These are phyloP conservation scores for Phalloptychus januarius DNA, from an alignment of 2,797 vertebrate species.

Conservation along the genomic window DNA sequence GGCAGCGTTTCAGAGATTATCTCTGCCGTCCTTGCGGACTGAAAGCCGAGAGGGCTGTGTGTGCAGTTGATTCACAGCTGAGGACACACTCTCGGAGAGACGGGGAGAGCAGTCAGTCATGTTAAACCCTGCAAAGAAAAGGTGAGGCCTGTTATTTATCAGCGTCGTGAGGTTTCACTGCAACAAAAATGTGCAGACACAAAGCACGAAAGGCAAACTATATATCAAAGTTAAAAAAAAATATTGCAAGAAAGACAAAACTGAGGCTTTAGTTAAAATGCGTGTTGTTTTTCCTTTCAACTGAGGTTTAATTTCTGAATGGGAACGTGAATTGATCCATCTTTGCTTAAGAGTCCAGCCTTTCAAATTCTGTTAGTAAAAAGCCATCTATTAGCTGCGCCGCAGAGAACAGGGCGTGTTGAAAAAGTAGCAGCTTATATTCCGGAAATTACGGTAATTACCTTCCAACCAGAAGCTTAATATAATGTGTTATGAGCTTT, in stretches of 20 bases:
- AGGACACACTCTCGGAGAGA: conserved; percentile 71
- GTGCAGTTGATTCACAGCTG: conserved; percentile 78
- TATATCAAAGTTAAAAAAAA: conserved; percentile 57
- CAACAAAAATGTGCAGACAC: conserved; percentile 65
- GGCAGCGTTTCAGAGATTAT: conserved; percentile 87
- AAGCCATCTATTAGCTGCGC: neutral
- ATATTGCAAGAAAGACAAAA: conserved; percentile 39
- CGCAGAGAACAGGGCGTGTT: neutral
- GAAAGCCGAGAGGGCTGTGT: conserved; percentile 66
- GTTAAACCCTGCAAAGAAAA: conserved; percentile 61
- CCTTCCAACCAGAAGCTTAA: no score
- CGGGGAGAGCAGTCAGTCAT: conserved; percentile 71
- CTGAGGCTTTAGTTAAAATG: conserved; percentile 32
- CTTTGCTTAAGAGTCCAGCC: neutral
- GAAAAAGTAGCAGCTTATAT: no score
- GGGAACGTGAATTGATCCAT: neutral
- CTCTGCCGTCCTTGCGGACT: conserved; percentile 73
- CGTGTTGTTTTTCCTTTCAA: conserved; percentile 20
- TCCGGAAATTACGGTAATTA: no score
- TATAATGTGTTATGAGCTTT: neutral
- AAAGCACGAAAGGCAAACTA: conserved; percentile 58
- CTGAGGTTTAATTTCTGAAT: neutral
- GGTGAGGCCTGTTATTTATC: conserved; percentile 76
- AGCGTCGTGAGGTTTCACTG: conserved; percentile 61
- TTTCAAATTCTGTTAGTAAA: no score